Evolutionary conservation across 2,797 vertebrate species (phyloP), one percentile per base, ranked within the genome.

Genomic region (Falco berigora): DNA sequence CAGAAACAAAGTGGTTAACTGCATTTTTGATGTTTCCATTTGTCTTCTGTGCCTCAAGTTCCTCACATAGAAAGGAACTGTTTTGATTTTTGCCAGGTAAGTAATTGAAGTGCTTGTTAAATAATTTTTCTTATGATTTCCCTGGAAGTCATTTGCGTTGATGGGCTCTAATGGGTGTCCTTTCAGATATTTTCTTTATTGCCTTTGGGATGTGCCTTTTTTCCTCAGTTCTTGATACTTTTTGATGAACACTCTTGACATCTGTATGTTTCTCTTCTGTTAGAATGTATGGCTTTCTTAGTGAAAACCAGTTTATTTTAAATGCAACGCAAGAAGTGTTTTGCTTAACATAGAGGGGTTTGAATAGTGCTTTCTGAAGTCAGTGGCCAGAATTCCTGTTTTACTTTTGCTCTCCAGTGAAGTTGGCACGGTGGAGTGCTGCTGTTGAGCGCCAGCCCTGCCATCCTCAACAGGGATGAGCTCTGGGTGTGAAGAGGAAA

Each of bases 141-240:
- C 74, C 12, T 90, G 24, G 8, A 44, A 56, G 16, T 40, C 59
- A 6, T 4, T 71, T 80, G 36, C 64, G 91, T 50, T 83, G 17
- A 17, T 82, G 59, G 34, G 5, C 47, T 77, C 24, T 67, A 18
- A 24, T 8, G 4, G 8, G 4, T 64, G 46, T 46, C 34, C 32
- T n/a, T 85, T 86, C 10, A 71, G 46, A 34, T 84, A 10, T 19
- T 86, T 10, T 78, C 25, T 86, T 67, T 64, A 56, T 21, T 77
- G 27, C 38, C 4, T 0, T 59, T 1, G 3, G 34, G 44, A 28
- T 3, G 0, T 80, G 40, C n/a, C 32, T 27, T 52, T 52, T 80
- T 86, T 85, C 67, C 50, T 40, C 24, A 84, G 17, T 12, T 36
- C 13, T 46, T 61, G 69, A 16, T 63, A 19, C 24, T 40, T 87